phyloP scores from a whole-genome alignment of 35 echinoderm and acorn worm genomes.

The Stichopus chloronotus region DNA sequence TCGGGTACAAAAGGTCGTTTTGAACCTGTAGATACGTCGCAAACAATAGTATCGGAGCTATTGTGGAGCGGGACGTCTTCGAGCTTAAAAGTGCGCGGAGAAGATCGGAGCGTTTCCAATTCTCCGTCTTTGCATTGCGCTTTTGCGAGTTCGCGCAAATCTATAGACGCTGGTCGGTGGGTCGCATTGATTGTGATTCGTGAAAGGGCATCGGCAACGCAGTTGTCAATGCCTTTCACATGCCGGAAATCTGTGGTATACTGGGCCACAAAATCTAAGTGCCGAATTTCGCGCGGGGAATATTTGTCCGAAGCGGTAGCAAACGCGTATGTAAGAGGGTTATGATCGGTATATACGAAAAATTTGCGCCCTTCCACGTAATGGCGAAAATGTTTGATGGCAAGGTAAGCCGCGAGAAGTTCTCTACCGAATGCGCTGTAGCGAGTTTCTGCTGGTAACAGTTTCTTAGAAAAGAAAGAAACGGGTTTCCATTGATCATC shows the following conservation, averaged over 20 bases:
- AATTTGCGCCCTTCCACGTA: constrained; percentile 49
- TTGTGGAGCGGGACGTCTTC: not conserved
- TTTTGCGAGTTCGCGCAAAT: not conserved
- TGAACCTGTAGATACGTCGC: constrained; percentile 48
- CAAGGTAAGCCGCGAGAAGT: constrained; percentile 53
- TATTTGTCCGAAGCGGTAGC: not conserved
- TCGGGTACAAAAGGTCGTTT: constrained; percentile 33
- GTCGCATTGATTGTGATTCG: not conserved
- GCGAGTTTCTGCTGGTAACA: too few relatives aligned
- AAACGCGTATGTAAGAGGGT: not conserved
- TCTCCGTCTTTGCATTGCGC: not conserved
- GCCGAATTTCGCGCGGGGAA: constrained; percentile 32
- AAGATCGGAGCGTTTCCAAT: constrained; percentile 14
- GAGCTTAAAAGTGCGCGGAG: not conserved
- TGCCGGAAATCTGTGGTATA: constrained; percentile 53
- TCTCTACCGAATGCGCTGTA: too few relatives aligned
- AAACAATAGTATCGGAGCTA: not conserved
- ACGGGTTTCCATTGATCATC: too few relatives aligned
- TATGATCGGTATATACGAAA: not conserved
- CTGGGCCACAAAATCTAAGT: constrained; percentile 52
- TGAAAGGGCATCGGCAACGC: not conserved
- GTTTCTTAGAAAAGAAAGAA: too few relatives aligned
- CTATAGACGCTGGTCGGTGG: not conserved
- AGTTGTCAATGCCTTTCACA: too few relatives aligned
- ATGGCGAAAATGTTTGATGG: constrained; percentile 53